Evolutionary conservation across 2,888 invertebrate genomes (phyloP).

Genomic region (Axea sp.): DNA sequence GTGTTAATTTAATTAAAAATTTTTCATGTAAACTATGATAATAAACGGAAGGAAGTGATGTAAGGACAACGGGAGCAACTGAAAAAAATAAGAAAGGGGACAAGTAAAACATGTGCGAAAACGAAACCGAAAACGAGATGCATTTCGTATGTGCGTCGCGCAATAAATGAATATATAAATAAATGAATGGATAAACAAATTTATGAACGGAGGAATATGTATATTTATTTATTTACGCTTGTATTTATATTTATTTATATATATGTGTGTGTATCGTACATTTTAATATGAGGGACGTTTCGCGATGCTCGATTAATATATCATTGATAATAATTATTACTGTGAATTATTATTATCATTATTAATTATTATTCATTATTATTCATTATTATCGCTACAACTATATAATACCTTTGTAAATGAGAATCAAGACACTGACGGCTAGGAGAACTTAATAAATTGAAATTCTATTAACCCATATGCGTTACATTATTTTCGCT

Average conservation of each 20-base stretch:
- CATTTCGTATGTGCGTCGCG: conserved; percentile 60
- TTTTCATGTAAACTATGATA: conserved; percentile 10
- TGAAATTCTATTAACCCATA: conserved; percentile 77
- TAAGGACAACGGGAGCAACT: too few relatives aligned
- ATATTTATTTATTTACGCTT: conserved; percentile 46
- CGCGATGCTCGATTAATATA: conserved; percentile 62
- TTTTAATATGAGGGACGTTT: conserved; percentile 40
- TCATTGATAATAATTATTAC: conserved; percentile 64
- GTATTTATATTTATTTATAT: conserved; percentile 47
- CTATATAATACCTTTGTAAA: conserved; percentile 76
- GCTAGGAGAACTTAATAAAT: conserved; percentile 77
- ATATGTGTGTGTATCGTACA: conserved; percentile 43
- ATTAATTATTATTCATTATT: conserved; percentile 64
- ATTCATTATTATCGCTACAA: conserved; percentile 69
- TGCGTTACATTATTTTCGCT: conserved; percentile 62
- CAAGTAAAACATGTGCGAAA: conserved; percentile 35
- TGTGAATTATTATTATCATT: conserved; percentile 63
- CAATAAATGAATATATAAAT: conserved; percentile 37
- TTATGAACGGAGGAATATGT: conserved; percentile 41
- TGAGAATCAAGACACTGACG: conserved; percentile 77
- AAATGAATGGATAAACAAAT: conserved; percentile 45
- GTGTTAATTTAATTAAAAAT: conserved; percentile 50
- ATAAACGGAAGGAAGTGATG: too few relatives aligned
- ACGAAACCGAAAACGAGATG: conserved; percentile 50
- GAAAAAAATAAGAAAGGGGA: not conserved